A percentile compares a stretch with the other conserved stretches of the same genome.
Conservation (phyloP, 2,113 vertebrate species). For the Ascaphus truei region DNA sequence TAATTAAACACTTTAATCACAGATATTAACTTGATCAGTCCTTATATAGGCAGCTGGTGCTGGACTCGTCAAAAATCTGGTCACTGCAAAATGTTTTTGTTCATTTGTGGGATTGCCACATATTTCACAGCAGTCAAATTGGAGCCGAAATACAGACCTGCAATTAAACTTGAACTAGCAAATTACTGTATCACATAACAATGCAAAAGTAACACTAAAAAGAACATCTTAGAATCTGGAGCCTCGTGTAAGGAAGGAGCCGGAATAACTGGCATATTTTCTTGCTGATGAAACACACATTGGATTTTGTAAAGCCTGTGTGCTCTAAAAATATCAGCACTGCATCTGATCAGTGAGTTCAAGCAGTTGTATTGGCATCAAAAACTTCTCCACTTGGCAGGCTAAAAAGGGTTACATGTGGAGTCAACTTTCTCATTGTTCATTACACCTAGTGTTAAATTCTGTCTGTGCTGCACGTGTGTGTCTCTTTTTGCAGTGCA, state of each 20-base stretch:
- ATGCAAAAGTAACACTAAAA: too few relatives aligned
- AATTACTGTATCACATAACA: too few relatives aligned
- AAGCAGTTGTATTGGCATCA: background rate
- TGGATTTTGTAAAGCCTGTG: background rate
- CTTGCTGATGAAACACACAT: background rate
- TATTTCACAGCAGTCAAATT: too few relatives aligned
- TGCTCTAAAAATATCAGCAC: conserved; percentile 7
- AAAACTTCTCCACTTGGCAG: background rate
- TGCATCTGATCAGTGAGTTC: background rate
- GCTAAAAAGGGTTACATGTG: background rate
- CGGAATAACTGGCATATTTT: background rate
- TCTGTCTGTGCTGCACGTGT: conserved; percentile 3
- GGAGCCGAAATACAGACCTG: too few relatives aligned
- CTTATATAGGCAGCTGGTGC: too few relatives aligned
- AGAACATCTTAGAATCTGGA: too few relatives aligned
- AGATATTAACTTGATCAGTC: too few relatives aligned
- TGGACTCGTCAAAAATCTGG: too few relatives aligned
- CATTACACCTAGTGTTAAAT: background rate
- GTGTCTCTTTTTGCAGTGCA: conserved; percentile 6
- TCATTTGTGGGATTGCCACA: too few relatives aligned
- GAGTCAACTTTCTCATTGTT: conserved; percentile 15
- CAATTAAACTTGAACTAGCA: too few relatives aligned
- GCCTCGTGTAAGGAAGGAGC: background rate
- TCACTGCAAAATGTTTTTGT: too few relatives aligned
- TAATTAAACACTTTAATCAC: too few relatives aligned